Evolutionary conservation across 2,113 vertebrate genomes (phyloP).

Genomic region (Oreochromis aureus): DNA sequence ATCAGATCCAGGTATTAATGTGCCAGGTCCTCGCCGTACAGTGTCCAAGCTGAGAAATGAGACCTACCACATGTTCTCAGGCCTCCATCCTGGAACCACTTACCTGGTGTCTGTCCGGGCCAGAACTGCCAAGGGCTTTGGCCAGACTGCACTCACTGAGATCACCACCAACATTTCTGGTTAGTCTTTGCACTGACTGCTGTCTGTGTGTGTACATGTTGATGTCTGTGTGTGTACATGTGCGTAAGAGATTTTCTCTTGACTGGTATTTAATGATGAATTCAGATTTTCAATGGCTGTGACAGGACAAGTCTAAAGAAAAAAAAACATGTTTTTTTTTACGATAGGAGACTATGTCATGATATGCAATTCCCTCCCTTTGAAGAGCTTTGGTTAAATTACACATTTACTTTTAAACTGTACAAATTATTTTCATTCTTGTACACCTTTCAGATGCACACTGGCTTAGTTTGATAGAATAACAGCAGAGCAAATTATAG

Average conservation of each 20-base stretch:
- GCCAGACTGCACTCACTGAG: conserved; percentile 87
- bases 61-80: conserved; percentile 95
- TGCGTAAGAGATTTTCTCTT: background rate
- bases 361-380: background rate
- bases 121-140: conserved; percentile 88
- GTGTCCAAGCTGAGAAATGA: conserved; percentile 93
- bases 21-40: conserved; percentile 85
- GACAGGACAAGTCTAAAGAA: background rate
- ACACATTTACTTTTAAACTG: background rate
- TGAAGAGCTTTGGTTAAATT: conserved; percentile 10
- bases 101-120: conserved; percentile 93
- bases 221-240: background rate
- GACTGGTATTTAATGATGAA: background rate
- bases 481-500: background rate
- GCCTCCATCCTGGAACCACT: conserved; percentile 91
- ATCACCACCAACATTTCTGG: conserved; percentile 98
- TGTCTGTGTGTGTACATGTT: background rate
- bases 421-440: background rate
- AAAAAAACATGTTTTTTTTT: background rate
- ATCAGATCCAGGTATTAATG: conserved; percentile 85
- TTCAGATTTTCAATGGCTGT: background rate
- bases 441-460: background rate
- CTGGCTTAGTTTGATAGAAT: background rate
- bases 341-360: background rate
- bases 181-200: conserved; percentile 23